Evolutionary conservation across 2,113 vertebrate species (phyloP).

Genomic region (Cochlearius cochlearius): DNA sequence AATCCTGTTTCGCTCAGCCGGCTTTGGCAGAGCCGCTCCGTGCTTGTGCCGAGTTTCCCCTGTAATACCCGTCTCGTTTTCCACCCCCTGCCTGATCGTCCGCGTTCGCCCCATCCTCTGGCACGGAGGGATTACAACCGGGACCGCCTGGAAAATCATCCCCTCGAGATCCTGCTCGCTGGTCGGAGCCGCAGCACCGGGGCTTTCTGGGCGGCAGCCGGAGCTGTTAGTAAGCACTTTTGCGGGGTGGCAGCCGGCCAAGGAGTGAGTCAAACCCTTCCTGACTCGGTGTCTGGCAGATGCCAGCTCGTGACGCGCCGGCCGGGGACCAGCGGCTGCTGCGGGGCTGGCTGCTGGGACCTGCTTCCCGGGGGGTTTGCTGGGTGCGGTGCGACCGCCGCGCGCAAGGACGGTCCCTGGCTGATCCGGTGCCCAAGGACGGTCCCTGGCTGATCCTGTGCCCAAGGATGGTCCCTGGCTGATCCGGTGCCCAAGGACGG

Average conservation of each 20-base stretch:
- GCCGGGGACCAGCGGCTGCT: neutral
- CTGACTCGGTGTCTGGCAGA: slow-evolving; percentile 18
- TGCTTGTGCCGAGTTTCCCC: neutral
- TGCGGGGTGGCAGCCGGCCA: slow-evolving; percentile 63
- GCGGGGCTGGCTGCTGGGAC: neutral
- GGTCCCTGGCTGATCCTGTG: fast-evolving
- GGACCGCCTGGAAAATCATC: slow-evolving; percentile 8
- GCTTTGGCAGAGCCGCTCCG: neutral
- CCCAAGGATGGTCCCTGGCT: fast-evolving
- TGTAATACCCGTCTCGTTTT: neutral
- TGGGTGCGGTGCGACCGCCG: neutral
- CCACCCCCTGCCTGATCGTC: neutral
- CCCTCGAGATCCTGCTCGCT: neutral
- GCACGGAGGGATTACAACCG: neutral
- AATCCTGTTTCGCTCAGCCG: neutral
- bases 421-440: fast-evolving
- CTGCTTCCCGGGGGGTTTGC: neutral
- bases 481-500: fast-evolving
- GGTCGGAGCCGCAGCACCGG: neutral
- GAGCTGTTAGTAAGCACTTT: slow-evolving; percentile 67
- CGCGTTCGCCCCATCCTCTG: neutral
- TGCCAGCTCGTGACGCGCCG: slow-evolving; percentile 44
- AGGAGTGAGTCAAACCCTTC: slow-evolving; percentile 59
- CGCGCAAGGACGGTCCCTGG: fast-evolving
- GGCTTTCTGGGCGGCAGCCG: slow-evolving; percentile 30